Evolutionary conservation across 2,113 vertebrate genomes (phyloP).

Genomic region (Periophthalmus modestus): DNA sequence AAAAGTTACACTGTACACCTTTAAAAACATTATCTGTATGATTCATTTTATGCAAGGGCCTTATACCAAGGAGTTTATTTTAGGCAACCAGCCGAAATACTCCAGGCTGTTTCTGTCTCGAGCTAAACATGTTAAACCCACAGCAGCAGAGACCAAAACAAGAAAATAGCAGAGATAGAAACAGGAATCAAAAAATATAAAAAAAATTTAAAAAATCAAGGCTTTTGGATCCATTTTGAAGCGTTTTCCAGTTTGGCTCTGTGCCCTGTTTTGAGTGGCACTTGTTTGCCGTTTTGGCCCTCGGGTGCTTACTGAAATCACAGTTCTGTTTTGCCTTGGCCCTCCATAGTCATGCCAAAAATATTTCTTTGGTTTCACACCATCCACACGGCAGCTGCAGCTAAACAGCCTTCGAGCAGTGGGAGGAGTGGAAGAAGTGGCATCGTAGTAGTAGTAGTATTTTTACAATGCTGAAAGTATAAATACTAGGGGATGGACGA

Average conservation of each 20-base stretch:
- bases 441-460: not conserved
- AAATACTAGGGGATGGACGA: no score
- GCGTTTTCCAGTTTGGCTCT: constrained; percentile 4
- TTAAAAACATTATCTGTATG: not conserved
- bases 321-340: constrained; percentile 24
- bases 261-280: constrained; percentile 32
- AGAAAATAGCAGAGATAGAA: constrained; percentile 8
- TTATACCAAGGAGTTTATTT: not conserved
- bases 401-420: constrained; percentile 17
- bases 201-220: constrained; percentile 4
- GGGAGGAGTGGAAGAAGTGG: not conserved
- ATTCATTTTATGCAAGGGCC: not conserved
- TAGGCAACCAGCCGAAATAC: not conserved
- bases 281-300: constrained; percentile 34
- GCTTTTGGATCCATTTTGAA: constrained; percentile 27
- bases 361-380: constrained; percentile 19
- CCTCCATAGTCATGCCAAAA: constrained; percentile 33
- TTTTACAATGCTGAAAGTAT: not conserved
- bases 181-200: constrained; percentile 8
- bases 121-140: constrained; percentile 1
- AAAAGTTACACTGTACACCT: no score
- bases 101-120: not conserved
- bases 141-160: not conserved
- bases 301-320: constrained; percentile 35
- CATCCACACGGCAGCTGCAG: not conserved